These are phyloP conservation scores for Cavia aperea DNA, from an alignment of 2,113 vertebrate genomes.

Conservation along the genomic window DNA sequence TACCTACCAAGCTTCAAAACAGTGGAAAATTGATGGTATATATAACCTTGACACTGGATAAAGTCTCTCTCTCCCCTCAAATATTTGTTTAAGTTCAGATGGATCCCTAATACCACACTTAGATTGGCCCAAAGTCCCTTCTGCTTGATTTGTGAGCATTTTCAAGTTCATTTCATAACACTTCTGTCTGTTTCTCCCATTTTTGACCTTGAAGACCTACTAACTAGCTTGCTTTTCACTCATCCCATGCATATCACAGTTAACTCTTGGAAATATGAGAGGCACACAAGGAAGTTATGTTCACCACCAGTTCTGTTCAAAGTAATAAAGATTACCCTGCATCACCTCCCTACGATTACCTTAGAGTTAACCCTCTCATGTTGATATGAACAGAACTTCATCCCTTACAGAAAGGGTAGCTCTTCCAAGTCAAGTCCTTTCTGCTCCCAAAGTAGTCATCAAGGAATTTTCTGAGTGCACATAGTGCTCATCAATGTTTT, in stretches of 20 bases:
- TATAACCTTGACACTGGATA: background rate
- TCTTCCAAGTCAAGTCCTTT: background rate
- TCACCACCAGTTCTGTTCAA: background rate
- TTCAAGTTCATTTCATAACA: background rate
- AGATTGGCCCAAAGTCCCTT: too few species aligned
- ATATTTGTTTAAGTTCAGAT: background rate
- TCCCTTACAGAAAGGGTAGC: background rate
- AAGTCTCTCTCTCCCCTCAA: background rate
- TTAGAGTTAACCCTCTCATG: fast-evolving
- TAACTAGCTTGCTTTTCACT: background rate
- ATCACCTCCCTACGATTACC: fast-evolving
- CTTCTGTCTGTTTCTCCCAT: background rate
- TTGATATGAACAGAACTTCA: background rate
- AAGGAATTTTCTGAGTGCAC: background rate
- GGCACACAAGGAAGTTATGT: fast-evolving
- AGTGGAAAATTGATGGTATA: background rate
- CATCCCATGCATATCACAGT: background rate
- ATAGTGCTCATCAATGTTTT: background rate
- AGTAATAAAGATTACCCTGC: background rate
- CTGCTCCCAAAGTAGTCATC: background rate
- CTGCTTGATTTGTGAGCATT: background rate
- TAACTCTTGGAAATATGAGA: background rate
- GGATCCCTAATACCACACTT: background rate
- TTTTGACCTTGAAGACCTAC: background rate
- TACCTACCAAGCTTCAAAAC: background rate